These are phyloP conservation scores for Emydura subglobosa DNA, from an alignment of 2,113 vertebrate species.

Conservation along the genomic window DNA sequence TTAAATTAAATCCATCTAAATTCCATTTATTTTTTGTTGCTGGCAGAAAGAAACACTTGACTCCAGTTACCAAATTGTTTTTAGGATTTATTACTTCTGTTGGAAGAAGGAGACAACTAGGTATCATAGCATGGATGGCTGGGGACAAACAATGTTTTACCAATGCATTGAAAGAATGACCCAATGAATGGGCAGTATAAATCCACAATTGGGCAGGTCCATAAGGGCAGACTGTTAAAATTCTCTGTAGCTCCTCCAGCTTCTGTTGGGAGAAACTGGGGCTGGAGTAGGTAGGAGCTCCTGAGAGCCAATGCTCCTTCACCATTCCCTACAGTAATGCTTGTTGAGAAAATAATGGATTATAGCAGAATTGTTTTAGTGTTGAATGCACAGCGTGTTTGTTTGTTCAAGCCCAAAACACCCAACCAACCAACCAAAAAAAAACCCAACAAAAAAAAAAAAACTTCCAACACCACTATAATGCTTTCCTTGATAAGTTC, in stretches of 20 bases:
- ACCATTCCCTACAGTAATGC: neutral
- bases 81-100: neutral
- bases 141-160: neutral
- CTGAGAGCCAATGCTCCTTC: neutral
- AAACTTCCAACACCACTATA: neutral
- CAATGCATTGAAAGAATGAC: accelerated
- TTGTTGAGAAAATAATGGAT: neutral
- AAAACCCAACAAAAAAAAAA: neutral
- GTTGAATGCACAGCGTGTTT: neutral
- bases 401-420: neutral
- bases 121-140: accelerated
- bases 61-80: neutral
- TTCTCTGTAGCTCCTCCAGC: neutral
- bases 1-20: accelerated
- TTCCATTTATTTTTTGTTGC: neutral
- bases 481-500: neutral
- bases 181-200: neutral
- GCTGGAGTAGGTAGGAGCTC: neutral
- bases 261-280: neutral
- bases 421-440: neutral
- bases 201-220: neutral
- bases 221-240: neutral
- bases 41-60: neutral
- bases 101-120: neutral
- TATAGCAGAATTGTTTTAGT: neutral